Base-by-base conservation (phyloP, 2,888 invertebrate genomes). In the Pilophorus perplexus region DNA sequence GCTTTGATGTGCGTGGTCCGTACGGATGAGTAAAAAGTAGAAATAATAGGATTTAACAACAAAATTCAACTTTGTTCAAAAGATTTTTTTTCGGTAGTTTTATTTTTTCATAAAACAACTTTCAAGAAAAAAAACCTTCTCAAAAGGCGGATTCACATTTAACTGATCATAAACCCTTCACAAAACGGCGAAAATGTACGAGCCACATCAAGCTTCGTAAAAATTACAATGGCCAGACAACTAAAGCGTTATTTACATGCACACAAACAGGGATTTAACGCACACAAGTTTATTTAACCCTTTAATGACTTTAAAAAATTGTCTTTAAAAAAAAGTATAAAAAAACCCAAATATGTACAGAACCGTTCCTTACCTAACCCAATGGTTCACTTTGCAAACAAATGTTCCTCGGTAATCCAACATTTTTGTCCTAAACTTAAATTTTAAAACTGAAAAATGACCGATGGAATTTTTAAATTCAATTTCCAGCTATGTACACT, bases 1-100 rank as follows among this genome's bases (percentile, higher is more conserved):
- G 70, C 70, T 70, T 70, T 70, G 70, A 70, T 70, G 70, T 62
- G 70, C 70, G 70, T 70, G 68, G 67, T 69, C 68, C 70, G 68
- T 67, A 57, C 64, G 52, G 33, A 48, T 40, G n/a, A 40, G n/a
- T 18, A 12, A 44, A n/a, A n/a, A n/a, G n/a, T n/a, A n/a, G n/a
- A n/a, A n/a, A n/a, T n/a, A n/a, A 44, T 52, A 10, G 50, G 33
- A 6, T 28, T 52, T n/a, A 10, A 46, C 52, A 12, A 52, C 4
- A 52, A 27, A 33, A 6, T 14, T 46, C 16, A 46, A 20, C 6
- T 46, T 20, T 46, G 14, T 14, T 3, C 12, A 46, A n/a, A n/a
- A n/a, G n/a, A n/a, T n/a, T n/a, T n/a, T n/a, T n/a, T n/a, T n/a
- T n/a, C n/a, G n/a, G n/a, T n/a, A n/a, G n/a, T n/a, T n/a, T n/a